Conservation (phyloP, 2,113 vertebrate species). For the Microtus montanus region DNA sequence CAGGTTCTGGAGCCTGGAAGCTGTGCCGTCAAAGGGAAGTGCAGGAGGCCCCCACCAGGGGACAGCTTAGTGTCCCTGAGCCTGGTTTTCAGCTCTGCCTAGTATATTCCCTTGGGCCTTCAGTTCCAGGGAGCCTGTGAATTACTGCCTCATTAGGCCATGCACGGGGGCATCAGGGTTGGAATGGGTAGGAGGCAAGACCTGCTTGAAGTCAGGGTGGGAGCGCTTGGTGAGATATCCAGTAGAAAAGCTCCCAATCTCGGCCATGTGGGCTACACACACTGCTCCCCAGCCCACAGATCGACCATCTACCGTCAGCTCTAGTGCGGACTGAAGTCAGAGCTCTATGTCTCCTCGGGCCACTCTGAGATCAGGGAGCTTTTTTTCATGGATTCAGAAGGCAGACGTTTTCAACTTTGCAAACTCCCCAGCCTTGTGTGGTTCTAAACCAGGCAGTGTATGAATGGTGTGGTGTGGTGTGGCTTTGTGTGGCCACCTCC, state of each 20-base stretch:
- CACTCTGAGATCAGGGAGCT: background rate
- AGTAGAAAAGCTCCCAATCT: background rate
- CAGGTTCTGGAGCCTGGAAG: background rate
- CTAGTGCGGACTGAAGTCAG: background rate
- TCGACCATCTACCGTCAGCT: rapidly evolving
- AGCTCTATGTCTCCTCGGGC: rapidly evolving
- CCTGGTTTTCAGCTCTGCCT: background rate
- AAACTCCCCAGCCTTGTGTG: background rate
- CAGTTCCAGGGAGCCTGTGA: background rate
- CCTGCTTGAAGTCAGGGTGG: background rate
- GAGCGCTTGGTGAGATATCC: background rate
- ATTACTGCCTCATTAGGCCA: background rate
- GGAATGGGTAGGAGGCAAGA: background rate
- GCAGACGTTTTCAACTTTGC: background rate
- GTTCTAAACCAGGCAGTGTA: background rate
- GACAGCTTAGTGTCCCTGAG: conserved; percentile 42
- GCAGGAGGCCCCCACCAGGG: conserved; percentile 13
- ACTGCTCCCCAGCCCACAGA: background rate
- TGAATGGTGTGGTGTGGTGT: background rate
- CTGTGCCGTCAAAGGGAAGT: background rate
- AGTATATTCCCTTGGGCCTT: background rate
- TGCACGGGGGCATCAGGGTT: no score
- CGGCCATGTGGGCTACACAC: background rate
- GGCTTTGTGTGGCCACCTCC: background rate
- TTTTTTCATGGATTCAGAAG: background rate